A percentile compares a stretch with the other conserved stretches of the same genome.
Conservation (phyloP, 2,113 vertebrate genomes). For the Cyanistes caeruleus region DNA sequence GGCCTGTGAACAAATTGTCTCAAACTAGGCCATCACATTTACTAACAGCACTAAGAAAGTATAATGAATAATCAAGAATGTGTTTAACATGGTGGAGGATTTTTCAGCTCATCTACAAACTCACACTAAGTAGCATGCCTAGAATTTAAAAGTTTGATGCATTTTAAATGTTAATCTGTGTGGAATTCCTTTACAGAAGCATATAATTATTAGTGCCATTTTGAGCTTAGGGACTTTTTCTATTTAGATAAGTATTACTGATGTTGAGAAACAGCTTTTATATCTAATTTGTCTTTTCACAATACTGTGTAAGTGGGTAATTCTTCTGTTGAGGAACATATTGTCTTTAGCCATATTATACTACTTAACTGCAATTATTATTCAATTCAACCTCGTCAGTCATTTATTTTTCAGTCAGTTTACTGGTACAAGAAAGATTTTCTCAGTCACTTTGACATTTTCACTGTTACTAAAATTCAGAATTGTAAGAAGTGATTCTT, state of each 20-base stretch:
- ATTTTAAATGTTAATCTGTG: background rate
- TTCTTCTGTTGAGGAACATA: background rate
- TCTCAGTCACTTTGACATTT: background rate
- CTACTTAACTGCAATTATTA: constrained; percentile 11
- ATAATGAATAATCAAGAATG: background rate
- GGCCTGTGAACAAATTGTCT: background rate
- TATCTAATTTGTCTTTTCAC: background rate
- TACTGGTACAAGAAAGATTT: background rate
- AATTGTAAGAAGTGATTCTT: background rate
- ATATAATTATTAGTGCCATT: background rate
- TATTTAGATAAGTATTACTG: background rate
- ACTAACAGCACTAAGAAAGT: background rate
- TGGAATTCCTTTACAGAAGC: background rate
- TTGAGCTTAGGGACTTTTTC: background rate
- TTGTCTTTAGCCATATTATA: background rate
- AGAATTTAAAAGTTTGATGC: background rate
- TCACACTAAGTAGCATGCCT: background rate
- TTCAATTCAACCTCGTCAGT: background rate
- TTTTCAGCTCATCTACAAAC: background rate
- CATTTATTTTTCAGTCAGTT: background rate
- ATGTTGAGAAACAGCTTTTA: background rate
- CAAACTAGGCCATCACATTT: background rate
- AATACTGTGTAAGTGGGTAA: background rate
- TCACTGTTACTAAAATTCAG: background rate
- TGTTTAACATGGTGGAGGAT: rapidly evolving